Percentiles rank a stretch among this genome's conserved stretches.
These are phyloP conservation scores for Dasysyrphus tricinctus DNA, from an alignment of 2,888 invertebrate species.

Conservation along the genomic window DNA sequence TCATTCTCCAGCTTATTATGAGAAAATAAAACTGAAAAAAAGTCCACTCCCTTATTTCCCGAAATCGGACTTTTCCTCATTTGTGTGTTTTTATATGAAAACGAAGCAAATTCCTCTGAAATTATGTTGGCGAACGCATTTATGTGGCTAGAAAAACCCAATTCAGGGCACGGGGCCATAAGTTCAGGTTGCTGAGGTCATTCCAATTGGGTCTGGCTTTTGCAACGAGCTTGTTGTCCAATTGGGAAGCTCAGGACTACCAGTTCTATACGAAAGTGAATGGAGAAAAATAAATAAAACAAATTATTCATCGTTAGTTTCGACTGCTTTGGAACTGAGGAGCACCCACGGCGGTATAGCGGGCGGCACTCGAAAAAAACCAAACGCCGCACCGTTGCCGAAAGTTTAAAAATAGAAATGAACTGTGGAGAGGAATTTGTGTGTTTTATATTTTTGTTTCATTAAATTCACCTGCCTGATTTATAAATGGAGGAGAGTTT, in stretches of 20 bases:
- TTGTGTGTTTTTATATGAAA: conserved; percentile 17
- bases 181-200: conserved; percentile 70
- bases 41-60: conserved; percentile 81
- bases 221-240: conserved; percentile 31
- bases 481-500: conserved; percentile 16
- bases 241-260: conserved; percentile 42
- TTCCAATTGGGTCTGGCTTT: conserved; percentile 53
- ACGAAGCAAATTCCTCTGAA: background rate
- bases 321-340: background rate
- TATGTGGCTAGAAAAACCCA: conserved; percentile 1
- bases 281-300: conserved; percentile 45
- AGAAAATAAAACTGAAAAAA: conserved; percentile 75
- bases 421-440: conserved; percentile 55
- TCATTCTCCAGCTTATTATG: conserved; percentile 50
- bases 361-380: background rate
- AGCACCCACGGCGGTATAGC: conserved; percentile 47
- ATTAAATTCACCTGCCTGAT: conserved; percentile 52
- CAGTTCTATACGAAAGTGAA: background rate
- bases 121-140: background rate
- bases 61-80: conserved; percentile 17
- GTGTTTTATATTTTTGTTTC: conserved; percentile 39
- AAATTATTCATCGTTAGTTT: conserved; percentile 41
- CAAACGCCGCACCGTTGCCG: conserved; percentile 11
- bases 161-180: conserved; percentile 50
- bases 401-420: conserved; percentile 70